phyloP scores from a whole-genome alignment of 2,888 invertebrate genomes.

The Torymus aiolomorphi region DNA sequence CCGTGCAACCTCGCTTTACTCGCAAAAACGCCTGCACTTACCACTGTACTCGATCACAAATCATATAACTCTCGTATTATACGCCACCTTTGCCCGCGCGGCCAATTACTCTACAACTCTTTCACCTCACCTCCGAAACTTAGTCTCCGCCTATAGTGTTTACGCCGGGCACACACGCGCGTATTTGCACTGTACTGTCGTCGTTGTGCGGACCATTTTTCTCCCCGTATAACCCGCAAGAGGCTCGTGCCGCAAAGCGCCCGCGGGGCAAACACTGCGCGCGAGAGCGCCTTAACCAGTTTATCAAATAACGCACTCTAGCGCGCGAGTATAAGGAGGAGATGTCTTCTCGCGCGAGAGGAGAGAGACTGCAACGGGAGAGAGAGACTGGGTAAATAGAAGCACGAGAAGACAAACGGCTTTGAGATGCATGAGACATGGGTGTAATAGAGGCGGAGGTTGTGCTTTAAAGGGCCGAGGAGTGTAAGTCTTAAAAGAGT shows the following conservation, averaged over 20 bases:
- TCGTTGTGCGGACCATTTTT: constrained; percentile 1
- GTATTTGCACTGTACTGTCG: constrained; percentile 4
- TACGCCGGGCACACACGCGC: not conserved
- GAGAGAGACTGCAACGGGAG: not conserved
- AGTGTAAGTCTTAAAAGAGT: not conserved
- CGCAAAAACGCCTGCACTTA: no score
- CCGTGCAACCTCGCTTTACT: no score
- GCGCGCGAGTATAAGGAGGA: not conserved
- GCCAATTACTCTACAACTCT: no score
- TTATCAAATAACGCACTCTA: constrained; percentile 47
- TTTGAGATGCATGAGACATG: no score
- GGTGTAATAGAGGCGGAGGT: no score
- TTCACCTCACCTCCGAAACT: no score
- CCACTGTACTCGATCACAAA: no score
- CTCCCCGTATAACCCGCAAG: no score
- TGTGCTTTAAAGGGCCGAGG: not conserved
- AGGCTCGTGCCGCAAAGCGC: no score
- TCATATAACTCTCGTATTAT: no score
- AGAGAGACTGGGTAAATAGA: not conserved
- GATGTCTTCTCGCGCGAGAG: not conserved
- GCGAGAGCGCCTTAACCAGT: constrained; percentile 52
- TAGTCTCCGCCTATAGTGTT: not conserved
- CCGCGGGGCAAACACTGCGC: constrained; percentile 10
- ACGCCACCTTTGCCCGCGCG: no score
- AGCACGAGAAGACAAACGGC: no score